Conservation (phyloP, 2,888 invertebrate genomes). For the Drosophila atroscutellata region DNA sequence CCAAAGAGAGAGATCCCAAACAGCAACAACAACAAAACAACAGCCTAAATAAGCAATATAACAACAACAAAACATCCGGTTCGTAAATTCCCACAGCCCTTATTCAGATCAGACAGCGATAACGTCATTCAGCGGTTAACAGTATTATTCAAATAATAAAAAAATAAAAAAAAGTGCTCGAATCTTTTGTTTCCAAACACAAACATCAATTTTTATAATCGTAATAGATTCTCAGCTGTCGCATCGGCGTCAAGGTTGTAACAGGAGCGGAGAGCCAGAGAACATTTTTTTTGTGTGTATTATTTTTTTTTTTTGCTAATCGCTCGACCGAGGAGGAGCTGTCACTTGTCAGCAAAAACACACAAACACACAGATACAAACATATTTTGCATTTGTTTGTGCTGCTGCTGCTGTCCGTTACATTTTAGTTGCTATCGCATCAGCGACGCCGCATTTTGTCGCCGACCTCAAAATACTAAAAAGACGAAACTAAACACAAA, state of each 20-base stretch:
- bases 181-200: slow-evolving; percentile 67
- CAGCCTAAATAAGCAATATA: slow-evolving; percentile 28
- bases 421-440: slow-evolving; percentile 62
- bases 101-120: slow-evolving; percentile 51
- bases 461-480: slow-evolving; percentile 56
- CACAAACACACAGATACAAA: slow-evolving; percentile 7
- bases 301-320: slow-evolving; percentile 30
- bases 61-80: slow-evolving; percentile 30
- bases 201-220: slow-evolving; percentile 69
- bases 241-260: slow-evolving; percentile 58
- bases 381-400: slow-evolving; percentile 52
- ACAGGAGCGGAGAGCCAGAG: slow-evolving; percentile 50
- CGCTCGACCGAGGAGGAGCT: slow-evolving; percentile 61
- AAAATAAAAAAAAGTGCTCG: slow-evolving; percentile 59
- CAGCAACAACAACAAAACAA: slow-evolving; percentile 27
- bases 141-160: slow-evolving; percentile 50
- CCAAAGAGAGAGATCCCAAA: slow-evolving; percentile 25
- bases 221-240: slow-evolving; percentile 46
- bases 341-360: slow-evolving; percentile 39
- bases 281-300: slow-evolving; percentile 20
- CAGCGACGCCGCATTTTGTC: slow-evolving; percentile 64
- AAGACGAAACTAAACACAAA: slow-evolving; percentile 29
- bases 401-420: slow-evolving; percentile 50
- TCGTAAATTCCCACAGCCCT: slow-evolving; percentile 23
- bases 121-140: slow-evolving; percentile 58